Evolutionary conservation across 2,113 vertebrate species (phyloP).

Genomic region (Melanerpes aurifrons): DNA sequence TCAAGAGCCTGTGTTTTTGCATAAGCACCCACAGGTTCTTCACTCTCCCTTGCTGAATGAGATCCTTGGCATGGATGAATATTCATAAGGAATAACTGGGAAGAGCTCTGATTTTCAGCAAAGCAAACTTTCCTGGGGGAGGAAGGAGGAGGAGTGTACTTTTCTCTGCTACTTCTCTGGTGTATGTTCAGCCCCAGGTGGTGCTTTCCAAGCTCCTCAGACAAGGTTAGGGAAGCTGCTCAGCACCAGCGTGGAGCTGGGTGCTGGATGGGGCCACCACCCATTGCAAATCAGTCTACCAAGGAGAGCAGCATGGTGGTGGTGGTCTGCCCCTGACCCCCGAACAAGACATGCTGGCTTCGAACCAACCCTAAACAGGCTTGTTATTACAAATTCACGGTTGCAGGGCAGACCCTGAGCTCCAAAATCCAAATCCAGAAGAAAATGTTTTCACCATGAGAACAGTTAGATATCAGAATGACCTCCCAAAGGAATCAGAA

Average conservation of each 20-base stretch:
- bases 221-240: not conserved
- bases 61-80: not conserved
- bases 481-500: no score
- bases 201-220: not conserved
- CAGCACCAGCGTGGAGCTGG: fast-evolving
- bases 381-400: fast-evolving
- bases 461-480: no score
- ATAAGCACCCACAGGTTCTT: conserved; percentile 43
- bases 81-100: conserved; percentile 21
- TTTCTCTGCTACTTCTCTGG: not conserved
- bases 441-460: no score
- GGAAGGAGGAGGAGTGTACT: not conserved
- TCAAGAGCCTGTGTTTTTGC: conserved; percentile 25
- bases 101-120: conserved; percentile 27
- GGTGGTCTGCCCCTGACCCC: not conserved
- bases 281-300: not conserved
- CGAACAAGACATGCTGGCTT: fast-evolving
- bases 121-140: conserved; percentile 17
- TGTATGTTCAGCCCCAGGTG: not conserved
- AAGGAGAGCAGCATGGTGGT: fast-evolving
- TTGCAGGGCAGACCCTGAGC: not conserved
- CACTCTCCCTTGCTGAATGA: conserved; percentile 6
- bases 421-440: not conserved
- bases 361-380: not conserved
- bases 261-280: not conserved